phyloP scores from a whole-genome alignment of 2,888 invertebrate genomes.

The Amphipyra tragopoginis region DNA sequence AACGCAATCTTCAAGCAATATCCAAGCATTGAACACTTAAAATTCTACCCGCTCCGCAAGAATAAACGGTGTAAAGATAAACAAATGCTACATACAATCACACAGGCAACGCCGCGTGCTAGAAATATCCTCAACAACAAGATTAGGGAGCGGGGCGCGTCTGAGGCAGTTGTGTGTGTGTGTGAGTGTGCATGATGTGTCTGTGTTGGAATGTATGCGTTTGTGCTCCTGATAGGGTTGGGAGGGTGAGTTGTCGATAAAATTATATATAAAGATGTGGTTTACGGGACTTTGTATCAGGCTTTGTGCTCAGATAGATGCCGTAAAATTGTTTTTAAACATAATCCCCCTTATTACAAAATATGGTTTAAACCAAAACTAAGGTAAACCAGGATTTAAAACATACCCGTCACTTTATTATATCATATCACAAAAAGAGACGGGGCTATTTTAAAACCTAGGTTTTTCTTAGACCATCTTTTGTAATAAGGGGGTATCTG shows the following conservation, averaged over 20 bases:
- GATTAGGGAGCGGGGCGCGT: conserved; percentile 50
- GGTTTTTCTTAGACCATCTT: no score
- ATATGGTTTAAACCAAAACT: no score
- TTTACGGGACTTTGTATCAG: no score
- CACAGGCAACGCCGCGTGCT: conserved; percentile 30
- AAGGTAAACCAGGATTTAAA: no score
- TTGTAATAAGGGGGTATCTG: no score
- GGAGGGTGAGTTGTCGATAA: conserved; percentile 28
- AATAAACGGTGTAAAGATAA: conserved; percentile 21
- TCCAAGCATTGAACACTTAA: background rate
- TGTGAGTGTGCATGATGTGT: conserved; percentile 36
- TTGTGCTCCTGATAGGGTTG: conserved; percentile 43
- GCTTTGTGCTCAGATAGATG: no score
- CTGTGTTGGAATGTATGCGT: conserved; percentile 56
- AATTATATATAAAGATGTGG: background rate
- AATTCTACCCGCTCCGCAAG: conserved; percentile 5
- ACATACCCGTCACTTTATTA: no score
- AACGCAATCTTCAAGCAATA: no score
- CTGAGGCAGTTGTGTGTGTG: conserved; percentile 17
- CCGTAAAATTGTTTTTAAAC: no score
- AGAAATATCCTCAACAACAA: conserved; percentile 49
- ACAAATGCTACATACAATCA: conserved; percentile 31
- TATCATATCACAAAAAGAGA: no score
- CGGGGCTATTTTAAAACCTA: no score
- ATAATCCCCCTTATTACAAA: no score